A percentile compares a stretch with the other conserved stretches of the same genome.
Conservation (phyloP, 2,797 vertebrate genomes). For the Mus minutoides region DNA sequence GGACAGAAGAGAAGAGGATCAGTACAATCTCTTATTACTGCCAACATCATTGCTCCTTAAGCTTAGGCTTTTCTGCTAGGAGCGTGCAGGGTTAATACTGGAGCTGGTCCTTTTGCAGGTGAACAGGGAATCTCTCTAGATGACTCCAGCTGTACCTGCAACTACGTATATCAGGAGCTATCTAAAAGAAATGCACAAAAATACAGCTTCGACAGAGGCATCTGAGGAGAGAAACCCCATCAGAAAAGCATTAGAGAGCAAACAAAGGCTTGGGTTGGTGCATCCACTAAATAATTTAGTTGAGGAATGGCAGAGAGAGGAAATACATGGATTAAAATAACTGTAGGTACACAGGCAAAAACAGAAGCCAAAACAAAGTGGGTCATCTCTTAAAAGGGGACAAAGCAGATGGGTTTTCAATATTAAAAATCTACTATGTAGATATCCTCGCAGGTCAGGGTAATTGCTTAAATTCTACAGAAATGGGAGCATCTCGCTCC, state of each 20-base stretch:
- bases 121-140: background rate
- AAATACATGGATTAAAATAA: constrained; percentile 48
- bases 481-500: constrained; percentile 28
- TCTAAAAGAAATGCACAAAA: background rate
- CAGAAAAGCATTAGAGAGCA: constrained; percentile 17
- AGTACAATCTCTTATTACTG: too few relatives aligned
- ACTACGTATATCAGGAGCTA: background rate
- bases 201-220: background rate
- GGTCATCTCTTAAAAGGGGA: background rate
- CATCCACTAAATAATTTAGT: constrained; percentile 54
- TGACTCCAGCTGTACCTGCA: background rate
- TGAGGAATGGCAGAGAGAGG: constrained; percentile 47
- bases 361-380: background rate
- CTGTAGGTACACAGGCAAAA: background rate
- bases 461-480: constrained; percentile 64
- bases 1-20: background rate
- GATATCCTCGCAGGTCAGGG: constrained; percentile 23
- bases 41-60: background rate
- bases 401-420: background rate
- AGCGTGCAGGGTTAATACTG: background rate
- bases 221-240: background rate
- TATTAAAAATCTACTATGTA: constrained; percentile 32
- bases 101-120: background rate
- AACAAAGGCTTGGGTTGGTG: background rate
- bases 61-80: too few relatives aligned